Evolutionary conservation across 2,888 invertebrate species (phyloP).

Genomic region (Campoplex capitator): DNA sequence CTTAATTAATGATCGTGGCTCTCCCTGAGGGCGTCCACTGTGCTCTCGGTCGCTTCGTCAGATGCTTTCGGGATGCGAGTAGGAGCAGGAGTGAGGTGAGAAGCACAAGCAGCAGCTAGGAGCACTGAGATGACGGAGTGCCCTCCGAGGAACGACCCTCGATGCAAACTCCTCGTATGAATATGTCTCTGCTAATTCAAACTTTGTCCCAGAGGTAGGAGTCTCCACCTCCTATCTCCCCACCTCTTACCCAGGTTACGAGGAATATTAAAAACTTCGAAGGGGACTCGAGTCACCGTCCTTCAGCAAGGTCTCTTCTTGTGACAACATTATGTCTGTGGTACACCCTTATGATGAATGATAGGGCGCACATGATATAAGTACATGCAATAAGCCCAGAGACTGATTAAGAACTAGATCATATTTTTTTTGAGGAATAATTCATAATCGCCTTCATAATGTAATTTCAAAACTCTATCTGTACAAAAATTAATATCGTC

Average conservation of each 20-base stretch:
- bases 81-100: slow-evolving; percentile 71
- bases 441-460: background rate
- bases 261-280: slow-evolving; percentile 84
- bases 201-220: slow-evolving; percentile 84
- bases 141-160: slow-evolving; percentile 85
- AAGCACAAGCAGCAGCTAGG: slow-evolving; percentile 77
- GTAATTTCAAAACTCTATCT: background rate
- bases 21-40: slow-evolving; percentile 81
- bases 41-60: slow-evolving; percentile 73
- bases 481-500: background rate
- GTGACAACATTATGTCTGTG: slow-evolving; percentile 39
- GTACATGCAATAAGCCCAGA: background rate
- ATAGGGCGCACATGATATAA: slow-evolving; percentile 8
- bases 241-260: slow-evolving; percentile 78
- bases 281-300: slow-evolving; percentile 58
- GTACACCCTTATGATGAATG: slow-evolving; percentile 32
- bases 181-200: slow-evolving; percentile 85
- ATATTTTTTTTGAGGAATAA: background rate
- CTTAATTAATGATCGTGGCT: slow-evolving; percentile 83
- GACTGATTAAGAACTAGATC: background rate
- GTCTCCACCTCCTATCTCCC: slow-evolving; percentile 69
- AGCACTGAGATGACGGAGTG: slow-evolving; percentile 84
- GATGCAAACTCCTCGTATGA: slow-evolving; percentile 85
- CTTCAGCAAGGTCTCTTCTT: slow-evolving; percentile 55
- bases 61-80: slow-evolving; percentile 65